These are phyloP conservation scores for Chrosomus eos DNA, from an alignment of 2,797 vertebrate species.

Conservation along the genomic window DNA sequence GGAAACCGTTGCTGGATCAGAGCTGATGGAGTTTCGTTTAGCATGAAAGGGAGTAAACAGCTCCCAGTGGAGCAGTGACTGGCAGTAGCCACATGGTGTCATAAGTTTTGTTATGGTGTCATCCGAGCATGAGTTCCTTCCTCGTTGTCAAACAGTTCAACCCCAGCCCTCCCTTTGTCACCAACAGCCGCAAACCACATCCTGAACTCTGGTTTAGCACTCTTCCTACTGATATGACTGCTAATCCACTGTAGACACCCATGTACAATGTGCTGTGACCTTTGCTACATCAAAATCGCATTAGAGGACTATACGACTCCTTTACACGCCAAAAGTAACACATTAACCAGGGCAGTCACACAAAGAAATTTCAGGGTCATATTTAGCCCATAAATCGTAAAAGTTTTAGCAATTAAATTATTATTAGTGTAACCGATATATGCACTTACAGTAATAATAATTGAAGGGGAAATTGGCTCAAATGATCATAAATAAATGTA, in stretches of 20 bases:
- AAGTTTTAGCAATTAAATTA: not conserved
- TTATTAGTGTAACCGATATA: not conserved
- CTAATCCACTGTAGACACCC: not conserved
- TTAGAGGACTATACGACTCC: not conserved
- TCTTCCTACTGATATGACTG: constrained; percentile 29
- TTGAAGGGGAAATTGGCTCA: not conserved
- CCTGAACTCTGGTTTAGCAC: constrained; percentile 25
- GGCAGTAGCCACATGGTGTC: constrained; percentile 67
- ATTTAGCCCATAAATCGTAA: not conserved
- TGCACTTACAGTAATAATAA: not conserved
- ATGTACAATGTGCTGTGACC: not conserved
- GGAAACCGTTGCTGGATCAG: constrained; percentile 1
- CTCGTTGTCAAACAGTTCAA: constrained; percentile 17
- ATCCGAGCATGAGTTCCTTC: constrained; percentile 15
- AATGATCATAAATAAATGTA: not conserved
- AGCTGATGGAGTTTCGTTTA: constrained; percentile 1
- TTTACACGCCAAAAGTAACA: not conserved
- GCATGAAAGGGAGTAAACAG: constrained; percentile 26
- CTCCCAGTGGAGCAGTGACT: constrained; percentile 58
- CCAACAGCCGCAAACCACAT: constrained; percentile 40
- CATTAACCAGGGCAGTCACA: not conserved
- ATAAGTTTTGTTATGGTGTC: constrained; percentile 59
- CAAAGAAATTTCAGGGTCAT: not conserved
- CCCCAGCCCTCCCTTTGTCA: constrained; percentile 16
- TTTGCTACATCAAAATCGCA: not conserved